A percentile compares a stretch with the other conserved stretches of the same genome.
Evolutionary conservation across 2,113 vertebrate genomes (phyloP).

Genomic region (Tinamus guttatus): DNA sequence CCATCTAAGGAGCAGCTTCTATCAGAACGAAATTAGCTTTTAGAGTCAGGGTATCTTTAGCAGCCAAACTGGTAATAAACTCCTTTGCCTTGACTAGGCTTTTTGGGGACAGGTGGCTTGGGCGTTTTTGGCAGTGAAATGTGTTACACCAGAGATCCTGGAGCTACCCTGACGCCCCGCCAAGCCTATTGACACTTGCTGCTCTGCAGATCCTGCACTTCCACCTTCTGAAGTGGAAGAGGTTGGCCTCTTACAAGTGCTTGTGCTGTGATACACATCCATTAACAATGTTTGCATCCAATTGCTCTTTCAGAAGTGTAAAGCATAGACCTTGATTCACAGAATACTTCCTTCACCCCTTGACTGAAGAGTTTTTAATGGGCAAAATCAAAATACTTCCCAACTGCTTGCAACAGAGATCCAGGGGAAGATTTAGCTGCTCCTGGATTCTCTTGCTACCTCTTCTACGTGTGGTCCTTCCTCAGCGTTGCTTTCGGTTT

Average conservation of each 20-base stretch:
- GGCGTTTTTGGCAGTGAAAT: background rate
- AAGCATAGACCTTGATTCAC: background rate
- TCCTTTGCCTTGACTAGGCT: background rate
- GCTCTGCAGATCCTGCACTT: background rate
- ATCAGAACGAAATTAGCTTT: background rate
- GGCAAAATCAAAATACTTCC: slow-evolving; percentile 8
- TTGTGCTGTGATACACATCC: background rate
- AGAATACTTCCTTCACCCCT: background rate
- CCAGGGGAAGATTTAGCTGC: slow-evolving; percentile 49
- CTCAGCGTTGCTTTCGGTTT: slow-evolving; percentile 32
- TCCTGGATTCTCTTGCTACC: slow-evolving; percentile 24
- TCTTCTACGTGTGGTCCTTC: background rate
- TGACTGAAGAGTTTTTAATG: background rate
- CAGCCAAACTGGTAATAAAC: background rate
- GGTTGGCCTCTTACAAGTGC: background rate
- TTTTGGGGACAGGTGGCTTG: background rate
- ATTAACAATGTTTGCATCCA: background rate
- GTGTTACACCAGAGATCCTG: background rate
- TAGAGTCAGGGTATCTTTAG: background rate
- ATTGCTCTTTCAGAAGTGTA: background rate
- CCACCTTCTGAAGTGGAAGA: background rate
- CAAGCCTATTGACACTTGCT: background rate
- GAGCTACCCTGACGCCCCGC: background rate
- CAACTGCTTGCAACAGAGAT: slow-evolving; percentile 23
- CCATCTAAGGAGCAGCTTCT: background rate